phyloP scores from a whole-genome alignment of 2,113 vertebrate genomes.

The Gymnarchus niloticus region DNA sequence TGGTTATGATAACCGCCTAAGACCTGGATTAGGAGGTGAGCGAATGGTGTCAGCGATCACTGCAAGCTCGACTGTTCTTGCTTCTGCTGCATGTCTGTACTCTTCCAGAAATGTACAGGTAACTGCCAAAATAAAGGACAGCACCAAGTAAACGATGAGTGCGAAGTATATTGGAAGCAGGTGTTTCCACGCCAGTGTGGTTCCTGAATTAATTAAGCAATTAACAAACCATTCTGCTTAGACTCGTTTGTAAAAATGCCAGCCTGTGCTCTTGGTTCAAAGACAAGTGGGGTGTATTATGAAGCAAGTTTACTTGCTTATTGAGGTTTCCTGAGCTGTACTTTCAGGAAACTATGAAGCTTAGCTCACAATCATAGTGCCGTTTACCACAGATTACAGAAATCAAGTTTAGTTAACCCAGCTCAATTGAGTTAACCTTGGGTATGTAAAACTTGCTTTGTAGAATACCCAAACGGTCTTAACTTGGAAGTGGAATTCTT shows the following conservation, averaged over 20 bases:
- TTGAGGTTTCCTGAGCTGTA: not conserved
- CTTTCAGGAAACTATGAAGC: too few species aligned
- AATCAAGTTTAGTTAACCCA: too few species aligned
- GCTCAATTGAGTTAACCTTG: too few species aligned
- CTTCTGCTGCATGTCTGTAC: not conserved
- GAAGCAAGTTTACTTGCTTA: too few species aligned
- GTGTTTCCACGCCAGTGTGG: constrained; percentile 1
- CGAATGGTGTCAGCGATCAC: not conserved
- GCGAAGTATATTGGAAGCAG: not conserved
- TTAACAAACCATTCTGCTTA: not conserved
- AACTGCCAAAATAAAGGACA: constrained; percentile 15
- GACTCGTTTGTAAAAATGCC: not conserved
- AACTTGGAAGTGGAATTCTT: not conserved
- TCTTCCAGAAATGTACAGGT: not conserved
- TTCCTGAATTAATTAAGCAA: constrained; percentile 15
- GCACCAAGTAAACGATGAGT: not conserved
- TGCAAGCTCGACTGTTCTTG: not conserved
- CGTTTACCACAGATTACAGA: too few species aligned
- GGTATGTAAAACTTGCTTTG: too few species aligned
- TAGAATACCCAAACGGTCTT: too few species aligned
- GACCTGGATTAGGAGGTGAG: constrained; percentile 96
- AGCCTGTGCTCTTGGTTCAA: not conserved
- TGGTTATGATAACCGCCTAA: constrained; percentile 96
- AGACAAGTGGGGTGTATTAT: too few species aligned
- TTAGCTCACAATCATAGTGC: too few species aligned